A percentile compares a stretch with the other conserved stretches of the same genome.
Conservation (phyloP, 2,888 invertebrate species). For the Microchrysa polita region DNA sequence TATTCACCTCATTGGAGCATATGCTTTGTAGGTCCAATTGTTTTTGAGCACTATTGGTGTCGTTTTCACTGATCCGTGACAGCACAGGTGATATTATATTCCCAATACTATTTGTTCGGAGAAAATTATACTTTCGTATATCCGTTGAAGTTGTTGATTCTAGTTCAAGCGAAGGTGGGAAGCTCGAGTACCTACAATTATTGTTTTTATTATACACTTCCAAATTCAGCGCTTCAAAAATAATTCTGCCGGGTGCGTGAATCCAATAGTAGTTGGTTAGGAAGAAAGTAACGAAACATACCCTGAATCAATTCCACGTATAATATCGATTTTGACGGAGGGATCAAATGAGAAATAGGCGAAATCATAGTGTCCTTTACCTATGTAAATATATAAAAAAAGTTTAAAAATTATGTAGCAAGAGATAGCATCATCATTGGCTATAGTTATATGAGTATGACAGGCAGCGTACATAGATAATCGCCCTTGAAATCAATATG, state of each 20-base stretch:
- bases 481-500: too few relatives aligned
- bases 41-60: slow-evolving; percentile 29
- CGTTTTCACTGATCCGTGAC: slow-evolving; percentile 43
- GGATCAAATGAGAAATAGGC: slow-evolving; percentile 49
- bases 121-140: slow-evolving; percentile 25
- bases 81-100: slow-evolving; percentile 30
- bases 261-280: background rate
- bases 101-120: slow-evolving; percentile 34
- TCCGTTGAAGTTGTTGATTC: slow-evolving; percentile 32
- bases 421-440: too few relatives aligned
- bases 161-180: slow-evolving; percentile 35
- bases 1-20: slow-evolving; percentile 44
- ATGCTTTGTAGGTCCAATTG: slow-evolving; percentile 31
- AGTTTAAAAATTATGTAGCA: too few relatives aligned
- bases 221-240: too few relatives aligned
- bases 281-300: slow-evolving; percentile 24
- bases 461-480: too few relatives aligned
- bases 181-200: slow-evolving; percentile 44
- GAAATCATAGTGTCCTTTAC: slow-evolving; percentile 48
- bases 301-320: slow-evolving; percentile 49
- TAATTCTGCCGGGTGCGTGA: too few relatives aligned
- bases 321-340: slow-evolving; percentile 46
- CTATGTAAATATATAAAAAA: too few relatives aligned
- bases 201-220: background rate
- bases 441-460: too few relatives aligned